Evolutionary conservation across 2,797 vertebrate genomes (phyloP), one percentile per base, ranked within the genome.

Genomic region (Platyrinchus mystaceus): DNA sequence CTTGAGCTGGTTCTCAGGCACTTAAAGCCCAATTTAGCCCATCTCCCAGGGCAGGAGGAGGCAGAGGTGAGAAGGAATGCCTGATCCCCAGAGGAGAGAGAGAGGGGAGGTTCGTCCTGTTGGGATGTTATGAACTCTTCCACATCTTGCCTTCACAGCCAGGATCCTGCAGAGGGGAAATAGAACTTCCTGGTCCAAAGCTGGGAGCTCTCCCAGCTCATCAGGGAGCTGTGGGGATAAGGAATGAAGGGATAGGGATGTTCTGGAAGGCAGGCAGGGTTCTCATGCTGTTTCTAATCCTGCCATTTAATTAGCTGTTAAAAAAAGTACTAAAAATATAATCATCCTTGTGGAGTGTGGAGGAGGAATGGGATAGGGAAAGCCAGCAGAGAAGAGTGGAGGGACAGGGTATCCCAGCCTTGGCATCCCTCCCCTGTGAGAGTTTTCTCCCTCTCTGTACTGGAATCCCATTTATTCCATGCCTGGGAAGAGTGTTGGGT

Each of bases 211-310:
- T 88, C 63, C 58, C 80, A 80, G 3, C 88, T 95, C 58, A 20
- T 82, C n/a, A 78, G 71, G 75, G 75, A 87, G 84, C 71, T 80
- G 43, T 71, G 68, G 74, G 71, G 80, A 79, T 39, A 62, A 21
- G 30, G 78, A 91, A 75, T 41, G 82, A 79, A 89, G 49, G 34
- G 30, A 83, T 10, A 30, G 66, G 46, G 86, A 30, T 7, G 10
- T 94, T 90, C 63, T 77, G 58, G 88, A 94, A 89, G 73, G 27
- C 30, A 81, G 70, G 27, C 91, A 90, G 67, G 60, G 55, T 87
- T 87, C 80, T 90, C 74, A 64, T 74, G 79, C 85, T 93, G 79
- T 91, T 95, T 84, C 67, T 90, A 76, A 89, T 95, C 68, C 85
- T 73, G 69, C 53, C 62, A 32, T 85, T 71, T 73, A 85, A 89